Evolutionary conservation across 2,797 vertebrate species (phyloP), one percentile per base, ranked within the genome.

Genomic region (Diplodus sargus): DNA sequence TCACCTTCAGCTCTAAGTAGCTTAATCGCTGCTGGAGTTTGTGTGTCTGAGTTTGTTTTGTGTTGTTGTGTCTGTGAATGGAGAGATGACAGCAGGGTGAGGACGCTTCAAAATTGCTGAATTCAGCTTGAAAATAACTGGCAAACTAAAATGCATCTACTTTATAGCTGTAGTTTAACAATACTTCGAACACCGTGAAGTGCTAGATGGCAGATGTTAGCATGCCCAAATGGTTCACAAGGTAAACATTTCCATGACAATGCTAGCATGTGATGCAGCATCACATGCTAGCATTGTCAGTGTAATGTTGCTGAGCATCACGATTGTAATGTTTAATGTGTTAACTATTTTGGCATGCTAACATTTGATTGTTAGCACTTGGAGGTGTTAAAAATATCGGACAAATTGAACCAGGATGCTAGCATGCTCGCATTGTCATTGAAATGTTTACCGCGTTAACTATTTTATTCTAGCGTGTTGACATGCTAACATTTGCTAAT

Each of bases 1-100:
- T 91, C 91, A 90, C 87, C 85, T 90, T 79, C 81, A 78, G 71
- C 18, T 13, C 73, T 94, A 93, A 93, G 93, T 89, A 91, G 94
- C 92, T 95, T 95, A 95, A 85, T 91, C 59, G 57, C 84, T 83
- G 77, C 84, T 86, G 76, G 83, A 82, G 82, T 90, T 84, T 90
- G 74, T 86, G 82, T 86, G 30, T 83, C 25, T 65, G 71, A 43
- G 51, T 82, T 48, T 85, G 78, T 79, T 84, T 81, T 83, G 71
- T 78, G 77, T 75, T 60, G 52, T 64, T 49, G 67, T 70, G 34
- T 34, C 34, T 34, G 48, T 70, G 65, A 83, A 62, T 69, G 25
- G 47, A 77, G 52, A 70, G 43, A 78, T 43, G 68, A 83, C 77
- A 87, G 79, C 71, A 74, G 45, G 17, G 12, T 1, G 23, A 28